These are phyloP conservation scores for Charaxes varanes DNA, from an alignment of 1,140 invertebrate genomes.

Conservation along the genomic window DNA sequence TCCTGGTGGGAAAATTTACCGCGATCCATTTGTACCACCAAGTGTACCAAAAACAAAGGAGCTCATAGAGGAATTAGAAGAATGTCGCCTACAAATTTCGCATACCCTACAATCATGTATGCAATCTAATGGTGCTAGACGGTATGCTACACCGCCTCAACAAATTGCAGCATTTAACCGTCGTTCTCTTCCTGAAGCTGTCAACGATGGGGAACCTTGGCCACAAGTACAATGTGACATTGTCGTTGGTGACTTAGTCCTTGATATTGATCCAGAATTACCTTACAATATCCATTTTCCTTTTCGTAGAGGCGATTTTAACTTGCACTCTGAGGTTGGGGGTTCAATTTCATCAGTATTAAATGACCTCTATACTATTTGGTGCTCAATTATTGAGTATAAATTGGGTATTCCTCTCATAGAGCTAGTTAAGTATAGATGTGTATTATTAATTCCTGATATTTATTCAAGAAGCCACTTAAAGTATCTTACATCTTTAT, in stretches of 20 bases:
- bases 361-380: conserved; percentile 90
- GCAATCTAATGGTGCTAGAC: conserved; percentile 84
- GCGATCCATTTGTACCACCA: conserved; percentile 80
- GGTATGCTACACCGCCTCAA: conserved; percentile 89
- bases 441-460: conserved; percentile 92
- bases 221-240: conserved; percentile 77
- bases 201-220: conserved; percentile 75
- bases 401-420: conserved; percentile 84
- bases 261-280: conserved; percentile 82
- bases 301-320: conserved; percentile 88
- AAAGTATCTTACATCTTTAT: conserved; percentile 87
- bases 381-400: conserved; percentile 85
- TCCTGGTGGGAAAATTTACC: conserved; percentile 74
- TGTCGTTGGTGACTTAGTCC: conserved; percentile 81
- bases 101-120: conserved; percentile 89
- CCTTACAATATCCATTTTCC: conserved; percentile 93
- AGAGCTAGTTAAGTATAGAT: conserved; percentile 89
- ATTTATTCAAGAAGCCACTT: conserved; percentile 92
- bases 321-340: conserved; percentile 87
- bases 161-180: conserved; percentile 91
- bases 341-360: conserved; percentile 89
- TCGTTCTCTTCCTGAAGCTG: conserved; percentile 80
- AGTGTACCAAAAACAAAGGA: conserved; percentile 77
- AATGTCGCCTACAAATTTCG: conserved; percentile 86
- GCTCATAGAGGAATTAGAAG: conserved; percentile 84